Base-by-base conservation (phyloP, 2,797 vertebrate genomes). In the Miichthys miiuy region DNA sequence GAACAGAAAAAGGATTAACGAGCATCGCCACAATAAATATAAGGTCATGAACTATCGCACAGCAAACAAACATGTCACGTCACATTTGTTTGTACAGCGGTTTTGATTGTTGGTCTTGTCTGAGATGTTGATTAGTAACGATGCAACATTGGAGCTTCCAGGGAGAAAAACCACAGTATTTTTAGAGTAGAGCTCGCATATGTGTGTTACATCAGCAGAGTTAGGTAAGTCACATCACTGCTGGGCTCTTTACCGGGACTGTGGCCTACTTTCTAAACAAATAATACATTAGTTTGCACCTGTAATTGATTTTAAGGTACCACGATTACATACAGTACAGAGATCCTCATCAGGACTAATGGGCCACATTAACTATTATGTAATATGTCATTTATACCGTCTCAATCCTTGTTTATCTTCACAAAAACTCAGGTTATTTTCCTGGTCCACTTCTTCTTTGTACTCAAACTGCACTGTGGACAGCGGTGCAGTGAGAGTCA, bases 41-140 rank as follows among this genome's bases (percentile, higher is more conserved):
- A 38, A 50, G 80, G 82, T 84, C 71, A 6, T 75, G 87, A 90
- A 81, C 84, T 85, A 73, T 68, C 65, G 34, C 64, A 68, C 63
- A 69, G 82, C 78, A 89, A 85, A 85, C 75, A 82, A 78, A 73
- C 82, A 72, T 70, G 74, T 75, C 73, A 42, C 65, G 41, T 84
- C 25, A 64, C 27, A 68, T 77, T 82, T 79, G 83, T 88, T 90
- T 89, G 75, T 54, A 3, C 63, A 51, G 77, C 67, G 65, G 79
- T 70, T 88, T 77, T 84, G 66, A 79, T 89, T 87, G 81, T 86
- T 67, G 2, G 63, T 80, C 54, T 68, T 75, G 77, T 64, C 69
- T 75, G 64, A 72, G 78, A 75, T 60, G 44, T 27, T 47, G 56
- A 77, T 57, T 82, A 81, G 30, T 65, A 58, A 87, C 81, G 69